phyloP scores from a whole-genome alignment of 1,140 invertebrate species.

The Drosophila sechellia region DNA sequence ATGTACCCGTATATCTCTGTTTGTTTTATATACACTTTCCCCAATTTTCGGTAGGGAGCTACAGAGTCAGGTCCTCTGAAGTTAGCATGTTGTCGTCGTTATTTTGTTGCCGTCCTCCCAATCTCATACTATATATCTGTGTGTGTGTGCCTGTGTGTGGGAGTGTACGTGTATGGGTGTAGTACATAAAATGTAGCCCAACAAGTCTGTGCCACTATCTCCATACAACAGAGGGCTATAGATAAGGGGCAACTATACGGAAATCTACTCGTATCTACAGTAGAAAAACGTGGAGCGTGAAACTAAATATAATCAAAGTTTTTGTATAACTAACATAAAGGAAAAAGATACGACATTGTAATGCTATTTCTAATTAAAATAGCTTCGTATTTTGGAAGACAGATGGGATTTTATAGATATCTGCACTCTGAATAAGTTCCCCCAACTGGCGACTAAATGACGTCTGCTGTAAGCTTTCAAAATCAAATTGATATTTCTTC shows the following conservation, averaged over 20 bases:
- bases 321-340: background rate
- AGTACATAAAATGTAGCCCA: constrained; percentile 51
- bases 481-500: background rate
- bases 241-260: constrained; percentile 31
- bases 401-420: background rate
- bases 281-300: background rate
- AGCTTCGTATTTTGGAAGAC: too few relatives aligned
- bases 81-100: constrained; percentile 77
- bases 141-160: constrained; percentile 1
- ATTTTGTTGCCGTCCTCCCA: constrained; percentile 62
- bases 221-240: constrained; percentile 16
- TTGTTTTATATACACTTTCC: constrained; percentile 60
- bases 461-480: background rate
- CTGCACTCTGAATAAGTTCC: background rate
- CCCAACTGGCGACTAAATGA: too few relatives aligned
- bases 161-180: constrained; percentile 12
- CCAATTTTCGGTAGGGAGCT: constrained; percentile 41
- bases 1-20: constrained; percentile 38
- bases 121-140: constrained; percentile 6
- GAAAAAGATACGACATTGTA: background rate
- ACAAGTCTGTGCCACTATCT: constrained; percentile 55
- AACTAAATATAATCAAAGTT: constrained; percentile 42
- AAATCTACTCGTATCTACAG: background rate
- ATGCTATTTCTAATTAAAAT: background rate
- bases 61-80: constrained; percentile 53